Evolutionary conservation across 2,797 vertebrate species (phyloP).

Genomic region (Micrastur ruficollis): DNA sequence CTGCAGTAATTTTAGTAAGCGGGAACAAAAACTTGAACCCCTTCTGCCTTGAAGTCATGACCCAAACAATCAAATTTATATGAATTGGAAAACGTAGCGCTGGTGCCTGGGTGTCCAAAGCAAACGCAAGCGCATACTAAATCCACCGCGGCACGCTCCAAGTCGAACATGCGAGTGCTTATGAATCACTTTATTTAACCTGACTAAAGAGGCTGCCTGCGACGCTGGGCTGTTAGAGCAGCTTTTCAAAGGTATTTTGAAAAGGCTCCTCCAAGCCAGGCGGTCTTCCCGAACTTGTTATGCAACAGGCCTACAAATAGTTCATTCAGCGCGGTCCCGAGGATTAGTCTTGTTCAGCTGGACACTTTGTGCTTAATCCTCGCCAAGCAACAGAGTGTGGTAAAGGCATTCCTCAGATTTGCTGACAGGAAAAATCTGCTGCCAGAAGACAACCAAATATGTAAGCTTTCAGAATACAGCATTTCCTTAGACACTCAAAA

Average conservation of each 20-base stretch:
- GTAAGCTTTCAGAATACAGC: not conserved
- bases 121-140: not conserved
- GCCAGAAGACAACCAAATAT: conserved; percentile 31
- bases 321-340: not conserved
- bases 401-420: conserved; percentile 25
- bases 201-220: not conserved
- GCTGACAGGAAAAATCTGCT: conserved; percentile 11
- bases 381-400: not conserved
- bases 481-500: not conserved
- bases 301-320: not conserved
- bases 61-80: not conserved
- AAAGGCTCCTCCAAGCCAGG: not conserved
- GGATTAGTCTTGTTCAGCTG: conserved; percentile 31
- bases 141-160: not conserved
- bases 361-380: not conserved
- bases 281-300: not conserved
- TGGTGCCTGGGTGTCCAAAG: not conserved
- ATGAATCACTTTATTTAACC: not conserved
- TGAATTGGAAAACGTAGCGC: not conserved
- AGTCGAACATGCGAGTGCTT: fast-evolving
- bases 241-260: not conserved
- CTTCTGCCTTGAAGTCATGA: not conserved
- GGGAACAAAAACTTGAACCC: not conserved
- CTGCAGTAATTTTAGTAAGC: not conserved
- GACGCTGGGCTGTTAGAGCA: not conserved